These are phyloP conservation scores for Mactra quadrangularis DNA, from an alignment of 1,140 invertebrate species.

Conservation along the genomic window DNA sequence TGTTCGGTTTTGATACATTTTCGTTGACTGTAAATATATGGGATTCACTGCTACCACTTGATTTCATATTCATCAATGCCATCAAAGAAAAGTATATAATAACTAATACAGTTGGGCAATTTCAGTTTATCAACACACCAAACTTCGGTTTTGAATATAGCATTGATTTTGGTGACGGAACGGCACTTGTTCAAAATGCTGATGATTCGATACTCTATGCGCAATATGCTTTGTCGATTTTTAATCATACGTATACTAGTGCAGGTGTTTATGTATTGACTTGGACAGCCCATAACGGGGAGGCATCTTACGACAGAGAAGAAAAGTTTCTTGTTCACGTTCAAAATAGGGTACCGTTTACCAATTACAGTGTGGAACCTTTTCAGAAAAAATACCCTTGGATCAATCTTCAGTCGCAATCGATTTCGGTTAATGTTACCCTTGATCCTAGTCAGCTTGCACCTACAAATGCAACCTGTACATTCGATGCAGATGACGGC, in stretches of 20 bases:
- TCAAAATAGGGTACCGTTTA: constrained; percentile 40
- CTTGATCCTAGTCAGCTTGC: background rate
- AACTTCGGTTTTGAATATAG: constrained; percentile 48
- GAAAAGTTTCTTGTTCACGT: constrained; percentile 26
- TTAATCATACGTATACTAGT: constrained; percentile 28
- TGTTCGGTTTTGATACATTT: constrained; percentile 4
- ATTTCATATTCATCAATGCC: constrained; percentile 29
- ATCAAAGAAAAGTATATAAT: constrained; percentile 49
- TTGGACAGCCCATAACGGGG: constrained; percentile 41
- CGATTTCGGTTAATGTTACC: constrained; percentile 35
- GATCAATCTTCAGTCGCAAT: constrained; percentile 15
- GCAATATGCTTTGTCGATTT: constrained; percentile 4
- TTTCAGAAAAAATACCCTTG: constrained; percentile 39
- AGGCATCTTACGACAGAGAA: background rate
- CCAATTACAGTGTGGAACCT: constrained; percentile 27
- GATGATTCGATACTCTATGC: background rate
- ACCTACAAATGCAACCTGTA: constrained; percentile 52
- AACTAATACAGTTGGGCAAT: constrained; percentile 29
- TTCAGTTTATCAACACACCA: constrained; percentile 38
- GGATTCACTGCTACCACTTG: constrained; percentile 29
- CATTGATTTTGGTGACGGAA: constrained; percentile 47
- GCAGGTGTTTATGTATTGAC: constrained; percentile 21
- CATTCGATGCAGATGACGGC: constrained; percentile 36
- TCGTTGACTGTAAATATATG: constrained; percentile 5
- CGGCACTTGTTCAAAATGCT: background rate